A percentile compares a stretch with the other conserved stretches of the same genome.
These are phyloP conservation scores for Steinernema scapterisci DNA, from an alignment of 2,888 invertebrate genomes.

Conservation along the genomic window DNA sequence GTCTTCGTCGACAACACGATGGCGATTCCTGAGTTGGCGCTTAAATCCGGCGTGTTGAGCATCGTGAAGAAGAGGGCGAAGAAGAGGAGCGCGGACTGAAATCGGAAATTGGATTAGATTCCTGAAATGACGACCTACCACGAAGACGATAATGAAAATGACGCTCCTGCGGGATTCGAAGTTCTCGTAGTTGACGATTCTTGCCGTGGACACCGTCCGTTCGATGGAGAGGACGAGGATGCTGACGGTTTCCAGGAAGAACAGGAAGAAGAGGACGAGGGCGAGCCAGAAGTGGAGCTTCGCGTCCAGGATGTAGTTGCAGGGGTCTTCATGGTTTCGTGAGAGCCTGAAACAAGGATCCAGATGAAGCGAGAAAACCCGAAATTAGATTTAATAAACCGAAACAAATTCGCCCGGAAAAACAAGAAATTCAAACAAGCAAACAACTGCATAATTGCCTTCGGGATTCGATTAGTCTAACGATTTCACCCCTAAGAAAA, in stretches of 20 bases:
- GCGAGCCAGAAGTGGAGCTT: not conserved
- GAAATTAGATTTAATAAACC: too few relatives aligned
- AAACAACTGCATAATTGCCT: too few relatives aligned
- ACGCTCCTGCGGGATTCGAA: not conserved
- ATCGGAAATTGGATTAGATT: not conserved
- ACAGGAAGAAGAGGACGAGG: not conserved
- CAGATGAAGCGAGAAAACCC: not conserved
- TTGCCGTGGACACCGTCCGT: not conserved
- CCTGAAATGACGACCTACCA: not conserved
- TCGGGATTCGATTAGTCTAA: too few relatives aligned
- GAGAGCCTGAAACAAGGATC: not conserved
- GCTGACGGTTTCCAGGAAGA: constrained; percentile 27
- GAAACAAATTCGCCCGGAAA: too few relatives aligned
- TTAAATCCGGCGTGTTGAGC: not conserved
- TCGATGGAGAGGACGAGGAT: not conserved
- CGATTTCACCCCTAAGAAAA: too few relatives aligned
- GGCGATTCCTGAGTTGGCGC: not conserved
- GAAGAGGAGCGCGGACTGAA: not conserved
- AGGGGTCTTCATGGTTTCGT: not conserved
- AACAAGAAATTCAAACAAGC: too few relatives aligned
- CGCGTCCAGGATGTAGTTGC: not conserved
- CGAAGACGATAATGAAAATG: not conserved
- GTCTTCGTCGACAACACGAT: not conserved
- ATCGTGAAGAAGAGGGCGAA: not conserved
- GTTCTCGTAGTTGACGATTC: constrained; percentile 4